These are phyloP conservation scores for Brachyalestes nurse DNA, from an alignment of 2,797 vertebrate species.

Conservation along the genomic window DNA sequence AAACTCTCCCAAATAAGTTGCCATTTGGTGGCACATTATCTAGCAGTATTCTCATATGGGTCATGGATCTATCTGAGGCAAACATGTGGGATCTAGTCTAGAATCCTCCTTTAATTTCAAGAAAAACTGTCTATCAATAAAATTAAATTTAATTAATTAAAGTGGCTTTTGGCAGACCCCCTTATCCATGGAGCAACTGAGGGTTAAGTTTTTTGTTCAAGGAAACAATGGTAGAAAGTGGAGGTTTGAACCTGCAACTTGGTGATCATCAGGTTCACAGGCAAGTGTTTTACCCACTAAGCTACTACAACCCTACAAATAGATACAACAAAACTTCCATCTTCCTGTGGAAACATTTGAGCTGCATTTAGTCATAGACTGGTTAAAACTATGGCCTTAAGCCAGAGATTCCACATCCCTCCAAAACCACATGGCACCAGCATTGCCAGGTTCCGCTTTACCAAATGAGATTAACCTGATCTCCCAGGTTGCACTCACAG, in stretches of 20 bases:
- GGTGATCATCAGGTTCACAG: too few relatives aligned
- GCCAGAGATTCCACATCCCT: neutral
- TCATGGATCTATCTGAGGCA: neutral
- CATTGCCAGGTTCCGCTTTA: neutral
- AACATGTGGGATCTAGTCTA: neutral
- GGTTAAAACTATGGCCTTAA: neutral
- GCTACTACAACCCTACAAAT: neutral
- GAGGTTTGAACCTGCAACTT: too few relatives aligned
- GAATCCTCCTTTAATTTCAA: neutral
- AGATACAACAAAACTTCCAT: too few relatives aligned
- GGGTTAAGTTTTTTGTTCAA: too few relatives aligned
- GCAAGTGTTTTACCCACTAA: too few relatives aligned
- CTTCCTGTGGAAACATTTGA: neutral
- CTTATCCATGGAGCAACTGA: too few relatives aligned
- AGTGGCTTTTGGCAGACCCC: too few relatives aligned
- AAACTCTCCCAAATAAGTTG: neutral
- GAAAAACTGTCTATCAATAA: too few relatives aligned
- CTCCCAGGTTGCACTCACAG: neutral
- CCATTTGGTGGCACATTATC: neutral
- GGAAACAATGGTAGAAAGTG: too few relatives aligned
- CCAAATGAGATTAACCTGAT: slow-evolving; percentile 47
- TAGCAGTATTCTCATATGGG: neutral
- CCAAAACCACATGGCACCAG: neutral
- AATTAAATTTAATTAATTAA: too few relatives aligned
- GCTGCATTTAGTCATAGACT: neutral